Percentiles rank a stretch among this genome's conserved stretches.
phyloP scores from a whole-genome alignment of 2,113 vertebrate species.

The Melanocharis versteri region DNA sequence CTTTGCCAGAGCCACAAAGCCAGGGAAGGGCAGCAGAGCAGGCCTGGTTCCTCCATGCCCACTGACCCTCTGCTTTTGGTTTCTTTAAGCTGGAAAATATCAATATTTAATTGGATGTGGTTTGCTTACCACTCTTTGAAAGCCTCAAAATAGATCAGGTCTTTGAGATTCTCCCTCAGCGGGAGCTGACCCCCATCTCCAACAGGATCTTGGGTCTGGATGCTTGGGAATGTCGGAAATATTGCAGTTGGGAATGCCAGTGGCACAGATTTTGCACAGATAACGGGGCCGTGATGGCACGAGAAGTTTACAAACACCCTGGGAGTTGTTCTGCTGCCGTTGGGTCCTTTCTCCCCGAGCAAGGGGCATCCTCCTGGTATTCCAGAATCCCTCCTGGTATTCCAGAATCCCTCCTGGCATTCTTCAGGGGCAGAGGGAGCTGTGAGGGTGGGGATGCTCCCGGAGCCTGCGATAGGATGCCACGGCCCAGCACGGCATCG shows the following conservation, averaged over 20 bases:
- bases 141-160: background rate
- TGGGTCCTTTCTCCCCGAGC: background rate
- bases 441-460: background rate
- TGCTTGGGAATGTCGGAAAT: background rate
- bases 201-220: rapidly evolving
- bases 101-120: background rate
- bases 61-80: background rate
- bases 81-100: background rate
- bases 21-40: background rate
- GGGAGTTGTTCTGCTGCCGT: background rate
- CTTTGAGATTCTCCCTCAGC: background rate
- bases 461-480: background rate
- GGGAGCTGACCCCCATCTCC: background rate
- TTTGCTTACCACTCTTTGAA: background rate
- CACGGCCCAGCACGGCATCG: background rate
- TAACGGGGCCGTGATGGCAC: background rate
- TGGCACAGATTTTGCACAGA: background rate
- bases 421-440: background rate
- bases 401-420: background rate
- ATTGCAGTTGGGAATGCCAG: background rate
- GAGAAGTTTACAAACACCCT: background rate
- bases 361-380: no score
- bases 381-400: background rate
- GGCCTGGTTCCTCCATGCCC: background rate
- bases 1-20: background rate